Conservation (phyloP, 1,140 invertebrate genomes). For the Cylas formicarius region DNA sequence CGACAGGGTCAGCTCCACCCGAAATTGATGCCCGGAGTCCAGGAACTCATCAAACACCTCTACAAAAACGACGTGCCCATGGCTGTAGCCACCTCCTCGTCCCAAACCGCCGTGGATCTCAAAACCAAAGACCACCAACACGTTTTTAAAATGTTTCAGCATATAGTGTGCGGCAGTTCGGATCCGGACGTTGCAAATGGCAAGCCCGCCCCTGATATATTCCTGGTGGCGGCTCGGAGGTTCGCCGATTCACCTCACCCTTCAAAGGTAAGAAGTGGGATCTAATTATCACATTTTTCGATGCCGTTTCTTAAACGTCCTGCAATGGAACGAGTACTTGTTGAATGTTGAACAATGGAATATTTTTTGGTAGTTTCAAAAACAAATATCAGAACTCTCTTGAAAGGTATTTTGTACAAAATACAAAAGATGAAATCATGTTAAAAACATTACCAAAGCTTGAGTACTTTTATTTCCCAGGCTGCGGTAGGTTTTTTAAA, state of each 20-base stretch:
- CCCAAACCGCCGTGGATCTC: conserved; percentile 63
- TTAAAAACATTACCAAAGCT: no score
- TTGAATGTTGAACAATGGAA: no score
- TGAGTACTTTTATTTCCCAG: no score
- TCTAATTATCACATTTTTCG: no score
- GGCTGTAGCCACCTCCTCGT: conserved; percentile 83
- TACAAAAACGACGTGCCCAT: conserved; percentile 71
- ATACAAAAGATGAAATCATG: no score
- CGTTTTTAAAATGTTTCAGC: conserved; percentile 71
- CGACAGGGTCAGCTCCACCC: conserved; percentile 25
- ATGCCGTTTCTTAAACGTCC: no score
- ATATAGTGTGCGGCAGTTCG: conserved; percentile 74
- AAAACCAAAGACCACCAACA: conserved; percentile 68
- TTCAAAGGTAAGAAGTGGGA: conserved; percentile 55
- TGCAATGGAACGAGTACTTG: no score
- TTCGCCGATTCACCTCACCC: conserved; percentile 66
- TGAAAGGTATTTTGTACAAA: no score
- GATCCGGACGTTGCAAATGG: conserved; percentile 83
- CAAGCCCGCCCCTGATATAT: conserved; percentile 92
- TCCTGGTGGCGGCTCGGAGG: conserved; percentile 72
- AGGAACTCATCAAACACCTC: conserved; percentile 72
- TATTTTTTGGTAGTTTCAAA: no score
- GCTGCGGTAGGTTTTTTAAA: no score
- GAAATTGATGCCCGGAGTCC: conserved; percentile 57
- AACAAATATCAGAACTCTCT: no score